These are phyloP conservation scores for Perodicticus potto DNA, from an alignment of 2,797 vertebrate genomes.

Conservation along the genomic window DNA sequence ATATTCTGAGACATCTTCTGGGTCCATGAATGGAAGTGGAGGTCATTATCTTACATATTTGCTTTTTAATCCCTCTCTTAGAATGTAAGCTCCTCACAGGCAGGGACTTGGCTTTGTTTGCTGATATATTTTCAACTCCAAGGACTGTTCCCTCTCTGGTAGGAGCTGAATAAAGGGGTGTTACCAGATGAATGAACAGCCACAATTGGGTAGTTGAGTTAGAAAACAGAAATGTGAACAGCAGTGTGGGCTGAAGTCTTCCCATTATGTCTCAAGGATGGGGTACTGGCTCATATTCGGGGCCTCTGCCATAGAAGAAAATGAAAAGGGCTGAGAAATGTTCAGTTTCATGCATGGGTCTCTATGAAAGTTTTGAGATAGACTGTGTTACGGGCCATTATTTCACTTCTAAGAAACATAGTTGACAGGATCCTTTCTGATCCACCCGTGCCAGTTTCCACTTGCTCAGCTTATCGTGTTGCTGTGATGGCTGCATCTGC, in stretches of 20 bases:
- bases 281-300: background rate
- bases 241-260: background rate
- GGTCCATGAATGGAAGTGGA: too few species aligned
- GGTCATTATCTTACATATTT: background rate
- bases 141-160: background rate
- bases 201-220: background rate
- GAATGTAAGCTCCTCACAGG: background rate
- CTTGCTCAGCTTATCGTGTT: too few species aligned
- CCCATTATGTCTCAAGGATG: background rate
- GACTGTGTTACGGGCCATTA: too few species aligned
- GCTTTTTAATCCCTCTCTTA: background rate
- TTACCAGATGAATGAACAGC: background rate
- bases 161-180: background rate
- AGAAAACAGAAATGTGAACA: background rate
- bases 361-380: too few species aligned
- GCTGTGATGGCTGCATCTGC: too few species aligned
- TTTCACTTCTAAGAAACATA: too few species aligned
- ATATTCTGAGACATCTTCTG: too few species aligned
- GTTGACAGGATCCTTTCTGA: too few species aligned
- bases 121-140: slow-evolving; percentile 1
- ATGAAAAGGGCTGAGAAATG: background rate
- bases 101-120: background rate
- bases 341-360: background rate
- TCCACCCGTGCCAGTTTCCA: too few species aligned
- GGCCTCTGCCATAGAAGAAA: slow-evolving; percentile 19